Evolutionary conservation across 2,888 invertebrate species (phyloP).

Genomic region (Ptycholaimellus sp.): DNA sequence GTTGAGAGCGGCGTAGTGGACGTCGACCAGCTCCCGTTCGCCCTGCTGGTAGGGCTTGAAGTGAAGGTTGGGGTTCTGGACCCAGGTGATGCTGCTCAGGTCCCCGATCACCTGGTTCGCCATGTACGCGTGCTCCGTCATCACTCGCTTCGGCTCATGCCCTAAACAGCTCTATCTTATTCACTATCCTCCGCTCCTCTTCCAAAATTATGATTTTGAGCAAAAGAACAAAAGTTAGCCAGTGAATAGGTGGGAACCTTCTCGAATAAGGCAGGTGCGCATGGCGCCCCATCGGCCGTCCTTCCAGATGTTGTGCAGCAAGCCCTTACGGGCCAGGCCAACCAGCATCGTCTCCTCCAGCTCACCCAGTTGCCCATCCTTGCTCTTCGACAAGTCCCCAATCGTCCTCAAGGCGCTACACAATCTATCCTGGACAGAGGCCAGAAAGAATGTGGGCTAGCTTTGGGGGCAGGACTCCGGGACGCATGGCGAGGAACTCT

Average conservation of each 20-base stretch:
- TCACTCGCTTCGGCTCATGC: no score
- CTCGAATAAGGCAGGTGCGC: constrained; percentile 48
- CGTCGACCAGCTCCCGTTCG: constrained; percentile 27
- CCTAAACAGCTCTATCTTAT: constrained; percentile 74
- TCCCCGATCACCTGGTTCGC: constrained; percentile 70
- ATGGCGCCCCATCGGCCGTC: constrained; percentile 60
- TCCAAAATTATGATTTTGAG: no score
- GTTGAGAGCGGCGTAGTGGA: constrained; percentile 76
- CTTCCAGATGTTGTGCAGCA: constrained; percentile 48
- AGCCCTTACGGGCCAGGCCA: neutral
- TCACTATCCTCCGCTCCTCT: constrained; percentile 79
- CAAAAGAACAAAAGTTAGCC: no score
- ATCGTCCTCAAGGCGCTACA: neutral
- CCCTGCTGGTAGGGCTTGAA: constrained; percentile 23
- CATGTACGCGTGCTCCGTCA: constrained; percentile 74
- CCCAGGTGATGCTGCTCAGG: constrained; percentile 68
- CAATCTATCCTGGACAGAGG: no score
- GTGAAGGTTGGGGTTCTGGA: constrained; percentile 50
- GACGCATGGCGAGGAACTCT: constrained; percentile 72
- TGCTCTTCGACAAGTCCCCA: constrained; percentile 39
- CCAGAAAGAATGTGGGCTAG: no score
- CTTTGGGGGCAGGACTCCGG: constrained; percentile 48
- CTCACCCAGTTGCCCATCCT: no score
- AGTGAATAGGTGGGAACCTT: no score
- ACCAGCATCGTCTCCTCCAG: constrained; percentile 70